phyloP scores from a whole-genome alignment of 2,888 invertebrate genomes.

The Acanthosepion lycidas region DNA sequence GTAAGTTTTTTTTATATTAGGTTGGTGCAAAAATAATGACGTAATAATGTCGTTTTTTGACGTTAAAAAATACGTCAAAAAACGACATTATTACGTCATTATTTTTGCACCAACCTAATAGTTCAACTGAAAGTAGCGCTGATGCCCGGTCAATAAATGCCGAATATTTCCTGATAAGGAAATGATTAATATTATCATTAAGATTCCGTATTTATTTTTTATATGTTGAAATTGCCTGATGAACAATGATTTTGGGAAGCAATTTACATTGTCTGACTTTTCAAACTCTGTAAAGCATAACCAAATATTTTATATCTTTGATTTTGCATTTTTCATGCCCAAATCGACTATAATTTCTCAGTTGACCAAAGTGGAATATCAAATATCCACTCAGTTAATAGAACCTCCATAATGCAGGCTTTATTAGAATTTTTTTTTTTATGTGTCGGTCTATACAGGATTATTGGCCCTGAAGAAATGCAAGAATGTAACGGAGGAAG shows the following conservation, averaged over 20 bases:
- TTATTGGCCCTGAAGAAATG: neutral
- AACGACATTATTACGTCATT: no score
- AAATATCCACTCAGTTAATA: neutral
- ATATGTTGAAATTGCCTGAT: neutral
- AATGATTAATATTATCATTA: no score
- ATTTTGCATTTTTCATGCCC: neutral
- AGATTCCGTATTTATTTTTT: no score
- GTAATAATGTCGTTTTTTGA: no score
- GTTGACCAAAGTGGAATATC: neutral
- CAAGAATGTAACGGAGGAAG: neutral
- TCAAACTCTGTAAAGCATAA: neutral
- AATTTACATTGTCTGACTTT: neutral
- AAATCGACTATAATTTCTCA: neutral
- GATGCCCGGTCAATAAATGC: no score
- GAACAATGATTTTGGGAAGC: neutral
- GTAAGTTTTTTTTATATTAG: no score
- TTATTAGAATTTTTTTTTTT: neutral
- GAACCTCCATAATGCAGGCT: neutral
- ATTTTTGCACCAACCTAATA: no score
- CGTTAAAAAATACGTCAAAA: no score
- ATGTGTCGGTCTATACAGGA: neutral
- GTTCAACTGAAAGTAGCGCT: no score
- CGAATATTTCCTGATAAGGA: no score
- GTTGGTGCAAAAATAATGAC: no score
- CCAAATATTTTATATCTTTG: neutral